Base-by-base conservation (phyloP, 2,113 vertebrate species). In the Balaenoptera acutorostrata region DNA sequence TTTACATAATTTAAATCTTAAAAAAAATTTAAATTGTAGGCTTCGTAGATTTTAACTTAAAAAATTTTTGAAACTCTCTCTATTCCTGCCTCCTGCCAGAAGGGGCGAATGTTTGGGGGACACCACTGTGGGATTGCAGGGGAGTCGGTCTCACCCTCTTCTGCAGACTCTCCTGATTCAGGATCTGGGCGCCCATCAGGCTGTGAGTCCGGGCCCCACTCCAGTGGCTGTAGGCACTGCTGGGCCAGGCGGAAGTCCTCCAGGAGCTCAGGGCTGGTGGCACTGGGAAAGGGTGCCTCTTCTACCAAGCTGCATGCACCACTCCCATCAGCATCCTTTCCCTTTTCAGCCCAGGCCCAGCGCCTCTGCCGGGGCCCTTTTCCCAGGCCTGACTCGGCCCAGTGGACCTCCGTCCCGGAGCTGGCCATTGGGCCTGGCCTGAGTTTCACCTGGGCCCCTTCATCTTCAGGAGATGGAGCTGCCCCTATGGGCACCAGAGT, bases 381-480 rank as follows among this genome's bases (percentile, higher is more conserved):
- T 21, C 95, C 85, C 69, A 94, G 94, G 49, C 78, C 31, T 5
- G 90, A 89, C 96, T 98, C 88, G 17, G 93, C 71, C 95, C 97
- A 96, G 92, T 0, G 89, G 93, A 97, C 95, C 89, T 98, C 95
- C 0, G 96, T 93, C 44, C 87, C 88, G 0, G 96, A 90, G 90
- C 95, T 96, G 98, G 98, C 98, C 98, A 98, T 99, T 6, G 23
- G 63, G 49, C 75, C 29, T 15, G 63, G 90, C 57, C 81, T 41
- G 49, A 0, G 12, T 0, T 69, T 98, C 98, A 98, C 98, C 90
- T 97, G 97, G 5, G 97, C 41, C 92, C 33, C 96, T 98, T 97
- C 98, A 98, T 98, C 94, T 84, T 94, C 77, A 29, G 15, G 90
- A 11, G 5, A 41, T 2, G 2, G 23, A 63, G 39, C 14, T 88